phyloP scores from a whole-genome alignment of 35 echinoderm and acorn worm species.

The Patiria miniata region DNA sequence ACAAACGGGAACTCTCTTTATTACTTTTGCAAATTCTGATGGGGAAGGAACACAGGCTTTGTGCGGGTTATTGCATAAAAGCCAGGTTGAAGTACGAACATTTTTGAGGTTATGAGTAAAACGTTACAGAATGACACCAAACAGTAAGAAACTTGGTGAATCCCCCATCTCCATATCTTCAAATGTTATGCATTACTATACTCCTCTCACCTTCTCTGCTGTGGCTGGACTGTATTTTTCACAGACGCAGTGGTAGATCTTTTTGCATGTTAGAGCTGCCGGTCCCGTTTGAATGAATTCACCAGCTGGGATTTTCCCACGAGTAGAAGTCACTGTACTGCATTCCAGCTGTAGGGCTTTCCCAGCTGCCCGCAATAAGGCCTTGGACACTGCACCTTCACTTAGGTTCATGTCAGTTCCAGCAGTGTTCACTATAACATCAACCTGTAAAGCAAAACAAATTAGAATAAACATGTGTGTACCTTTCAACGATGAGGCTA shows the following conservation, averaged over 20 bases:
- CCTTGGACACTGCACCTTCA: constrained; percentile 20
- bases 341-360: constrained; percentile 2
- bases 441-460: neutral
- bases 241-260: constrained; percentile 21
- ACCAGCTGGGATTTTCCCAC: constrained; percentile 1
- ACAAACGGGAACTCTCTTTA: too few relatives aligned
- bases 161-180: too few relatives aligned
- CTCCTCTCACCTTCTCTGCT: constrained; percentile 11
- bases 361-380: constrained; percentile 3
- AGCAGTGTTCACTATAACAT: constrained; percentile 33
- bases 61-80: too few relatives aligned
- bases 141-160: too few relatives aligned
- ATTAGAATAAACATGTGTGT: too few relatives aligned
- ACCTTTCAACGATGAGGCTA: too few relatives aligned
- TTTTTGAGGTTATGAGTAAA: too few relatives aligned
- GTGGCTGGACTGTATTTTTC: neutral
- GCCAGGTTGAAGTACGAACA: too few relatives aligned
- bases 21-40: too few relatives aligned
- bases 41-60: too few relatives aligned
- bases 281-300: constrained; percentile 31
- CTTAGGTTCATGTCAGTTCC: constrained; percentile 15
- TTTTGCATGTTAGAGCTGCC: constrained; percentile 1
- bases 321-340: neutral
- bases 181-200: too few relatives aligned
- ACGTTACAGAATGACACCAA: too few relatives aligned